phyloP scores from a whole-genome alignment of 2,888 invertebrate species.

The Pterostichus madidus region DNA sequence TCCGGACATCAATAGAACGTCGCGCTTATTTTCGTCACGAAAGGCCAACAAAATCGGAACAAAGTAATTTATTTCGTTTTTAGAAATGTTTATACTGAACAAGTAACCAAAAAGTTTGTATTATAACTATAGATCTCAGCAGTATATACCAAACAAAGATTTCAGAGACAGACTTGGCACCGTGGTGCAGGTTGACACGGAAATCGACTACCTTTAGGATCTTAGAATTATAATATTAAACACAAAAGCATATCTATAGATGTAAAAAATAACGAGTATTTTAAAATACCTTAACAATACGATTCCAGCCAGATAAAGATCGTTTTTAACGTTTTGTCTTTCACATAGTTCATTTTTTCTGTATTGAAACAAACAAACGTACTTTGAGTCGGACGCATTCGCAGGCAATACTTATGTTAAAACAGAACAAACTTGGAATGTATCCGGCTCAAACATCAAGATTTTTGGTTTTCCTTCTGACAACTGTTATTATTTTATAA shows the following conservation, averaged over 20 bases:
- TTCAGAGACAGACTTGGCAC: conserved; percentile 57
- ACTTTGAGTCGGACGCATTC: conserved; percentile 34
- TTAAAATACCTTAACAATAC: conserved; percentile 65
- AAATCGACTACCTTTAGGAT: conserved; percentile 66
- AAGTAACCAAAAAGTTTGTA: conserved; percentile 67
- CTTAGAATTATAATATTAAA: conserved; percentile 66
- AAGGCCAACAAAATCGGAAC: conserved; percentile 64
- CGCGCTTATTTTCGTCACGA: conserved; percentile 48
- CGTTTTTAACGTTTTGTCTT: conserved; percentile 61
- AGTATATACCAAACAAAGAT: conserved; percentile 68
- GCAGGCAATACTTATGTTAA: background rate
- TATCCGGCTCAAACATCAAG: conserved; percentile 34
- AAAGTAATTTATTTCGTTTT: conserved; percentile 63
- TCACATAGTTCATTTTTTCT: conserved; percentile 54
- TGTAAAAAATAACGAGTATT: conserved; percentile 66
- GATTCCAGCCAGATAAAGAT: conserved; percentile 66
- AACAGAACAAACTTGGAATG: conserved; percentile 43
- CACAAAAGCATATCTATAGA: conserved; percentile 67
- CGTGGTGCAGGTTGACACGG: conserved; percentile 49
- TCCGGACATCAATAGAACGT: conserved; percentile 31
- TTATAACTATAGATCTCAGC: conserved; percentile 68
- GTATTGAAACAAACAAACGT: conserved; percentile 53
- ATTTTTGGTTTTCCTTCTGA: conserved; percentile 36
- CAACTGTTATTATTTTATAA: conserved; percentile 62
- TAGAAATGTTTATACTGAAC: conserved; percentile 63